A percentile compares a stretch with the other conserved stretches of the same genome.
These are phyloP conservation scores for Sebastes ruberrimus DNA, from an alignment of 2,797 vertebrate species.

Conservation along the genomic window DNA sequence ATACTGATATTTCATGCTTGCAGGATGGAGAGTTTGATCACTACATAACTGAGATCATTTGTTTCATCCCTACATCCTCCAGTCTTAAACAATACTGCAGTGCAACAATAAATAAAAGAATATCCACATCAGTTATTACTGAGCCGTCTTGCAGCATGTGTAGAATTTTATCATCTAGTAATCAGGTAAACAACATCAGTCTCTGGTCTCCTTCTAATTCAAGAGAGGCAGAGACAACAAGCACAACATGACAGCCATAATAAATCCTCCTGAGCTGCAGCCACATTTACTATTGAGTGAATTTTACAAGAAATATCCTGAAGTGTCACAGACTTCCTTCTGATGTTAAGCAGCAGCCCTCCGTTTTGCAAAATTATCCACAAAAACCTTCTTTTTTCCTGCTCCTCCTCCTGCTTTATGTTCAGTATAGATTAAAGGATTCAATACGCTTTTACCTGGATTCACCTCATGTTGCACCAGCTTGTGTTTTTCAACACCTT, in stretches of 20 bases:
- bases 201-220: conserved; percentile 1
- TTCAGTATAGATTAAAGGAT: conserved; percentile 7
- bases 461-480: conserved; percentile 2
- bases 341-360: background rate
- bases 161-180: background rate
- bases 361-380: background rate
- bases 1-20: background rate
- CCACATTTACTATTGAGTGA: background rate
- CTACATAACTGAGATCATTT: background rate
- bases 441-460: conserved; percentile 23
- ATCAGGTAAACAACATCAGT: background rate
- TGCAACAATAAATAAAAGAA: background rate
- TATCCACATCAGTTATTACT: background rate
- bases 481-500: background rate
- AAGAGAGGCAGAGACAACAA: background rate
- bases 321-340: background rate
- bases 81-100: background rate
- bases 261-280: conserved; percentile 18
- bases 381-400: background rate
- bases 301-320: background rate
- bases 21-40: background rate
- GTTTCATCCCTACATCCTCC: background rate
- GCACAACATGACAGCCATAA: conserved; percentile 1
- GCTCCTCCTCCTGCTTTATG: background rate
- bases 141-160: background rate